A percentile compares a stretch with the other conserved stretches of the same genome.
phyloP scores from a whole-genome alignment of 2,113 vertebrate genomes.

The Varanus salvator region DNA sequence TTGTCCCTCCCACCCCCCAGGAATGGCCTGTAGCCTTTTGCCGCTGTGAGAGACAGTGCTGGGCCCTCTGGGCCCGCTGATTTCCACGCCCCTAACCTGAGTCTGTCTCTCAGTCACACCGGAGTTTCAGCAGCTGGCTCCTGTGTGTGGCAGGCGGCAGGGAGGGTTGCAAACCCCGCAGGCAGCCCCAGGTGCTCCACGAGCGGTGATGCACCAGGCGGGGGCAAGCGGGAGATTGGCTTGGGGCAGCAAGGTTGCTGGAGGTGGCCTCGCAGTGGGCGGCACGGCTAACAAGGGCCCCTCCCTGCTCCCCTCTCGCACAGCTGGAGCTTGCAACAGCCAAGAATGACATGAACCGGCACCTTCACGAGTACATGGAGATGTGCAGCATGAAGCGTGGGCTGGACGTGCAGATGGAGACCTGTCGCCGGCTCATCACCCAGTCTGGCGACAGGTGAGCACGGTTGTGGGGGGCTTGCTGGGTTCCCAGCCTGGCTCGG shows the following conservation, averaged over 20 bases:
- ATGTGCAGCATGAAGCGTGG: constrained; percentile 99
- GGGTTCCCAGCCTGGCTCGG: rapidly evolving
- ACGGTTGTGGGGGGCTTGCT: neutral
- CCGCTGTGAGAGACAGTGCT: neutral
- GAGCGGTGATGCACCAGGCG: too few relatives aligned
- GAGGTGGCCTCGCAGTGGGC: too few relatives aligned
- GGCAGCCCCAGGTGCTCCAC: neutral
- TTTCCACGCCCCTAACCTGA: neutral
- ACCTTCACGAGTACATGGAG: constrained; percentile 98
- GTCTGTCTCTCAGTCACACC: neutral
- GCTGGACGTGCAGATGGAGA: constrained; percentile 98
- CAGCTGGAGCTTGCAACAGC: constrained; percentile 95
- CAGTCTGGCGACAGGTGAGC: constrained; percentile 90
- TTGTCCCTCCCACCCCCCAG: neutral
- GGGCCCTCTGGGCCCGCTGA: neutral
- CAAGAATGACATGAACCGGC: constrained; percentile 97
- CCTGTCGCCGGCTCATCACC: constrained; percentile 93
- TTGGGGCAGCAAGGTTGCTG: neutral
- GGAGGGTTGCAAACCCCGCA: neutral
- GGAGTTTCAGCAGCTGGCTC: neutral
- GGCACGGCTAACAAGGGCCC: too few relatives aligned
- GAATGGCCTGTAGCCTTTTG: neutral
- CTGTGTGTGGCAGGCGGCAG: neutral
- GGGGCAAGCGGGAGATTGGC: neutral
- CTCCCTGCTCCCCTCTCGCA: rapidly evolving